A percentile compares a stretch with the other conserved stretches of the same genome.
Evolutionary conservation across 2,888 invertebrate species (phyloP).

Genomic region (Chaitophorus viminalis): DNA sequence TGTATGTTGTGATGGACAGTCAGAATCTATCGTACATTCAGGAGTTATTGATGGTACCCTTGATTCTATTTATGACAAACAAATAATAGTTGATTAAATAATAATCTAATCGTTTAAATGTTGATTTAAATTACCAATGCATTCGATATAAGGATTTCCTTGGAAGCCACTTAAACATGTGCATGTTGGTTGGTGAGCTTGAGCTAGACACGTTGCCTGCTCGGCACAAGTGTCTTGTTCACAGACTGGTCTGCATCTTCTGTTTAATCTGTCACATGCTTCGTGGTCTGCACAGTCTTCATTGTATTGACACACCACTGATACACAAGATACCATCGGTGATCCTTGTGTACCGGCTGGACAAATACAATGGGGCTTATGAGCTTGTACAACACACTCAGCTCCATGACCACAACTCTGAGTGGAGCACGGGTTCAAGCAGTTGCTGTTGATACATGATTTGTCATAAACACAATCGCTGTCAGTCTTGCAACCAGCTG

Average conservation of each 20-base stretch:
- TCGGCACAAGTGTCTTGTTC: constrained; percentile 83
- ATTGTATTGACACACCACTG: constrained; percentile 86
- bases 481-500: constrained; percentile 81
- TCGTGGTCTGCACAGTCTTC: constrained; percentile 88
- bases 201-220: constrained; percentile 80
- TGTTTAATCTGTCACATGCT: constrained; percentile 83
- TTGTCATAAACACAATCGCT: constrained; percentile 86
- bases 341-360: constrained; percentile 75
- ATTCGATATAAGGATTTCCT: constrained; percentile 83
- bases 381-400: constrained; percentile 78
- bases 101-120: constrained; percentile 18
- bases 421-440: constrained; percentile 80
- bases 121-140: constrained; percentile 69
- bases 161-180: constrained; percentile 78
- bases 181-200: constrained; percentile 82
- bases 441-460: constrained; percentile 81
- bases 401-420: constrained; percentile 83
- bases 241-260: constrained; percentile 84
- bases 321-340: constrained; percentile 77
- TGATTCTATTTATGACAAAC: constrained; percentile 63
- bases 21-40: constrained; percentile 80
- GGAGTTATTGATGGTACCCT: constrained; percentile 67
- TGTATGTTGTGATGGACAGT: constrained; percentile 79
- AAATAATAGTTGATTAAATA: neutral
- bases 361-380: constrained; percentile 83